phyloP scores from a whole-genome alignment of 2,113 vertebrate genomes.

The Damaliscus lunatus region DNA sequence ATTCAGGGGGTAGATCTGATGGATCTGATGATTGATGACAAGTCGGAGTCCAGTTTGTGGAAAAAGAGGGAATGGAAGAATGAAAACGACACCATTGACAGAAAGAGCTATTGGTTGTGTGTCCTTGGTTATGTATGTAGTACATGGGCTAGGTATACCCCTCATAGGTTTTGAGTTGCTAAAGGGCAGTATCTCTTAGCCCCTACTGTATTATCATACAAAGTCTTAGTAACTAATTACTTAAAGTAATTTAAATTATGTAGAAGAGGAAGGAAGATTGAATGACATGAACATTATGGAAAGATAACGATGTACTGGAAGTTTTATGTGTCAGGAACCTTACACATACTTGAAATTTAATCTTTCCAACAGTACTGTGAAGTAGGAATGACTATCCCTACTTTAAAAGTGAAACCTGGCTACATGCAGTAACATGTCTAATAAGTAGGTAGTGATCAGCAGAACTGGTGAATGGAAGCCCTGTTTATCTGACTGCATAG shows the following conservation, averaged over 20 bases:
- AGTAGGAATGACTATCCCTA: neutral
- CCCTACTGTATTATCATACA: neutral
- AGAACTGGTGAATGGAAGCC: neutral
- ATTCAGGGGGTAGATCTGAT: neutral
- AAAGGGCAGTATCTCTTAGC: neutral
- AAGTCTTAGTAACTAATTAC: neutral
- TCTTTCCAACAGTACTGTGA: neutral
- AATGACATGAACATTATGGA: neutral
- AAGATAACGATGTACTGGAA: neutral
- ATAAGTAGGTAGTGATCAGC: neutral
- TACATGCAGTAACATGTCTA: neutral
- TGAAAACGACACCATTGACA: neutral
- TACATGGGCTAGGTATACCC: too few relatives aligned
- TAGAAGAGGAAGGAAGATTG: neutral
- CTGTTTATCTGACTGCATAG: neutral
- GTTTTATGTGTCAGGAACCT: neutral
- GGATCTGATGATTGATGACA: neutral
- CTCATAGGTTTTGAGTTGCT: neutral
- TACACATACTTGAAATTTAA: neutral
- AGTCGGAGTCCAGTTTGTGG: neutral
- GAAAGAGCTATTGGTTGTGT: neutral
- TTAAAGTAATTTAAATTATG: neutral
- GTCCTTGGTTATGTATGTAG: neutral
- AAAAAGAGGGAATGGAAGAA: neutral
- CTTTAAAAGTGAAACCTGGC: neutral